Conservation (phyloP, 2,797 vertebrate species). For the Cossypha heuglini region DNA sequence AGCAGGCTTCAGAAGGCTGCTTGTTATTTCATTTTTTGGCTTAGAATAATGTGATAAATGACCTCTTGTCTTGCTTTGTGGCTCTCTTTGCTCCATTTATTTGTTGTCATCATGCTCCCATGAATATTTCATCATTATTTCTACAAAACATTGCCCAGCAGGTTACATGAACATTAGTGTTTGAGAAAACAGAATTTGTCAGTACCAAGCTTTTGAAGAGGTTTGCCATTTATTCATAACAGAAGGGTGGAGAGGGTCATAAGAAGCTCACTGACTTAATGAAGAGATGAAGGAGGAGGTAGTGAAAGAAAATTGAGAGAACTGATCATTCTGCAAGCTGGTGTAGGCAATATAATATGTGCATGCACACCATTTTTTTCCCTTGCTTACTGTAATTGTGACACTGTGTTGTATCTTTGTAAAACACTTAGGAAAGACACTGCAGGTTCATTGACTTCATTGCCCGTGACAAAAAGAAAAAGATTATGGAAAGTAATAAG, state of each 20-base stretch:
- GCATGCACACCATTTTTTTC: neutral
- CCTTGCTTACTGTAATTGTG: neutral
- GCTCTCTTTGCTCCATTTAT: slow-evolving; percentile 22
- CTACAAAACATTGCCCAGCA: slow-evolving; percentile 28
- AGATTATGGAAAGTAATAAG: neutral
- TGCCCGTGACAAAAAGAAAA: neutral
- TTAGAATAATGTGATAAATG: slow-evolving; percentile 46
- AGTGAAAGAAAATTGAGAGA: neutral
- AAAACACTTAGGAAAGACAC: neutral
- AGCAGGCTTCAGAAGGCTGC: neutral
- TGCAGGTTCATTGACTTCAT: neutral
- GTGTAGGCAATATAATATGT: neutral
- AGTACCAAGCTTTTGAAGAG: neutral
- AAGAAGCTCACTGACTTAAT: neutral
- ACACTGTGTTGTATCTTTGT: neutral
- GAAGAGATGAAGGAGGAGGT: neutral
- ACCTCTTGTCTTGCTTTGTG: slow-evolving; percentile 27
- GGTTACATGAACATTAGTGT: slow-evolving; percentile 12
- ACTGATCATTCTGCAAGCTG: neutral
- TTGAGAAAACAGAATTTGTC: slow-evolving; percentile 13
- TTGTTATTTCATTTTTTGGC: slow-evolving; percentile 7
- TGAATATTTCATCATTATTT: slow-evolving; percentile 66
- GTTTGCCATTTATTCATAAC: slow-evolving; percentile 1
- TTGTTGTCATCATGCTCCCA: slow-evolving; percentile 36
- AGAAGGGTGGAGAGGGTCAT: neutral